Percentiles rank a stretch among this genome's conserved stretches.
These are phyloP conservation scores for Lacerta bilineata DNA, from an alignment of 2,797 vertebrate genomes.

Conservation along the genomic window DNA sequence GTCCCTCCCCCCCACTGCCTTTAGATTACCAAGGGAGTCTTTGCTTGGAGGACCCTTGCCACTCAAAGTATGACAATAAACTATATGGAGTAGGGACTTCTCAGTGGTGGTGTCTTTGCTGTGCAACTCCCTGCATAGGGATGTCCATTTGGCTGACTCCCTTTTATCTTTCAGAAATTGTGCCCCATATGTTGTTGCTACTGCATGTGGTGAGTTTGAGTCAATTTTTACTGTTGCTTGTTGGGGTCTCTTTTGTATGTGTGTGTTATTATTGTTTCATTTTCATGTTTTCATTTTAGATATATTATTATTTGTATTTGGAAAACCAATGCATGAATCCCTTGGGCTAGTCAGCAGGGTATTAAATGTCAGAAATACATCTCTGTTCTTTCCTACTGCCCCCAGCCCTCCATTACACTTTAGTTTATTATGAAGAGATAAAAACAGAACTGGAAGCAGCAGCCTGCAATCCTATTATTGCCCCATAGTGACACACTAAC, in stretches of 20 bases:
- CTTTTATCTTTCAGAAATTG: background rate
- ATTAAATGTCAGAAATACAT: background rate
- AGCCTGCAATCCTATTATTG: slow-evolving; percentile 30
- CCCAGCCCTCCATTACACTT: background rate
- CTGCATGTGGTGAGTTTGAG: background rate
- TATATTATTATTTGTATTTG: background rate
- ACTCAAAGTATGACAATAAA: background rate
- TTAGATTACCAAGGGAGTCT: background rate
- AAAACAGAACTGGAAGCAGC: slow-evolving; percentile 8
- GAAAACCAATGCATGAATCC: background rate
- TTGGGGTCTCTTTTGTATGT: background rate
- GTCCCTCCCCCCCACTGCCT: background rate
- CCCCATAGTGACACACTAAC: slow-evolving; percentile 11
- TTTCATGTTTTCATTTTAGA: background rate
- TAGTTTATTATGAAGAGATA: slow-evolving; percentile 4
- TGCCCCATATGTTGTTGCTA: background rate
- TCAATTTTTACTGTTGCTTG: background rate
- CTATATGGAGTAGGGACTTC: background rate
- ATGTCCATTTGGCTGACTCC: background rate
- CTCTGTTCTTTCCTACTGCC: background rate
- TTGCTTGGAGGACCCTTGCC: background rate
- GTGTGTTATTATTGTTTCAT: background rate
- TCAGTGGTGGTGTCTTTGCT: background rate
- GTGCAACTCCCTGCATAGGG: background rate
- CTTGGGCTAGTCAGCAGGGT: background rate